These are phyloP conservation scores for Scatophagus argus DNA, from an alignment of 2,113 vertebrate species.

Conservation along the genomic window DNA sequence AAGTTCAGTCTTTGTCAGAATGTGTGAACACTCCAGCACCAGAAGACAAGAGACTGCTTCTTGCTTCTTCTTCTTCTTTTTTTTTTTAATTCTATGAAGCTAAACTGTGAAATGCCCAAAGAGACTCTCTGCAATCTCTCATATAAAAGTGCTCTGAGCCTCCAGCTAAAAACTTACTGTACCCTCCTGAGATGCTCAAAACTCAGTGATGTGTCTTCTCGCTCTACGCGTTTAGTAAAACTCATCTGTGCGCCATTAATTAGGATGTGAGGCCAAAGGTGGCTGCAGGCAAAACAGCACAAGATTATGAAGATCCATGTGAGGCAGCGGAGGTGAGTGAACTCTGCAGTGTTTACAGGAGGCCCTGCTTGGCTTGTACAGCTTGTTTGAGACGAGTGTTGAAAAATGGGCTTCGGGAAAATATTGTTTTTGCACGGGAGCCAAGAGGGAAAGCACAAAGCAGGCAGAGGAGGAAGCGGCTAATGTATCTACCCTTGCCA, in stretches of 20 bases:
- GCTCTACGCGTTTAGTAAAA: constrained; percentile 16
- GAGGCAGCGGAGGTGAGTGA: constrained; percentile 26
- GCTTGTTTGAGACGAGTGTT: constrained; percentile 37
- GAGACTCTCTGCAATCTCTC: not conserved
- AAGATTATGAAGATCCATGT: constrained; percentile 2
- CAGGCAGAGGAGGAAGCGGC: constrained; percentile 54
- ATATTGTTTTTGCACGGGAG: constrained; percentile 60
- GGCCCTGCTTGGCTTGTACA: constrained; percentile 13
- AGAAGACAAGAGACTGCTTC: not conserved
- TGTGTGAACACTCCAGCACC: not conserved
- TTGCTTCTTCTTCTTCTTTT: not conserved
- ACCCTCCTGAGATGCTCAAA: constrained; percentile 26
- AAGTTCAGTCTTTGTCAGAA: not conserved
- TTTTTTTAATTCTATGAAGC: not conserved
- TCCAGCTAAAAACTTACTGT: not conserved
- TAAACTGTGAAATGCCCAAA: constrained; percentile 6
- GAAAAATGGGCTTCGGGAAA: constrained; percentile 56
- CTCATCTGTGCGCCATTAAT: constrained; percentile 28
- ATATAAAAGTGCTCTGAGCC: constrained; percentile 6
- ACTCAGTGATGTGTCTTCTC: accelerated
- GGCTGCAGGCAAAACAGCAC: not conserved
- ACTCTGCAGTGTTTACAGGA: constrained; percentile 45
- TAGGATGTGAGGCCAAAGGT: constrained; percentile 24
- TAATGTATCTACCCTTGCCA: constrained; percentile 45
- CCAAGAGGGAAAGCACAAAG: constrained; percentile 58